Evolutionary conservation across 2,113 vertebrate species (phyloP).

Genomic region (Grammomys dolichurus): DNA sequence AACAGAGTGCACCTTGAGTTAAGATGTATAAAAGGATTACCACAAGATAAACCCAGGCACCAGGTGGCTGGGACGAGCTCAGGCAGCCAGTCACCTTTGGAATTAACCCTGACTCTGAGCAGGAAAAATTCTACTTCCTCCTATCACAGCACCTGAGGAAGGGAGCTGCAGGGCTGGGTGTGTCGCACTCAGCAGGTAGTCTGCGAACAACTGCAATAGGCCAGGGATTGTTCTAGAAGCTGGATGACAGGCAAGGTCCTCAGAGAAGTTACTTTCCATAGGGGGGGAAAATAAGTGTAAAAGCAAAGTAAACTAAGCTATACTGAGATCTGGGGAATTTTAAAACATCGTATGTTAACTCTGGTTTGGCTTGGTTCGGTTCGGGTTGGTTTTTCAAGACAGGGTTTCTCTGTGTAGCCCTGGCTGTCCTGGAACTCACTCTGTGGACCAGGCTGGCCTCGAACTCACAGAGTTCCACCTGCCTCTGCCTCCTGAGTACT

Average conservation of each 20-base stretch:
- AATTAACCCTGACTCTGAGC: background rate
- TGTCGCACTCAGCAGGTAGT: background rate
- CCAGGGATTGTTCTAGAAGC: background rate
- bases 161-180: background rate
- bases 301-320: conserved; percentile 20
- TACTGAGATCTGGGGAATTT: background rate
- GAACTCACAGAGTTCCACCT: background rate
- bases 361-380: background rate
- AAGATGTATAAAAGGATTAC: conserved; percentile 47
- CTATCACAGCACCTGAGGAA: background rate
- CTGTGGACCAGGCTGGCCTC: background rate
- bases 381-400: background rate
- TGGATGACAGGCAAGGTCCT: background rate
- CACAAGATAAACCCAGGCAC: background rate
- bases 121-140: conserved; percentile 12
- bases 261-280: background rate
- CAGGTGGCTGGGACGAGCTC: conserved; percentile 3
- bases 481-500: background rate
- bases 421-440: no score
- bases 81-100: background rate
- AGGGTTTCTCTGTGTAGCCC: no score
- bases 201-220: background rate
- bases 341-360: conserved; percentile 11
- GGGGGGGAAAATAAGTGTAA: background rate
- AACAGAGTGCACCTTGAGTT: background rate